Percentiles rank a stretch among this genome's conserved stretches.
phyloP scores from a whole-genome alignment of 2,797 vertebrate species.

The Pogoniulus pusillus region DNA sequence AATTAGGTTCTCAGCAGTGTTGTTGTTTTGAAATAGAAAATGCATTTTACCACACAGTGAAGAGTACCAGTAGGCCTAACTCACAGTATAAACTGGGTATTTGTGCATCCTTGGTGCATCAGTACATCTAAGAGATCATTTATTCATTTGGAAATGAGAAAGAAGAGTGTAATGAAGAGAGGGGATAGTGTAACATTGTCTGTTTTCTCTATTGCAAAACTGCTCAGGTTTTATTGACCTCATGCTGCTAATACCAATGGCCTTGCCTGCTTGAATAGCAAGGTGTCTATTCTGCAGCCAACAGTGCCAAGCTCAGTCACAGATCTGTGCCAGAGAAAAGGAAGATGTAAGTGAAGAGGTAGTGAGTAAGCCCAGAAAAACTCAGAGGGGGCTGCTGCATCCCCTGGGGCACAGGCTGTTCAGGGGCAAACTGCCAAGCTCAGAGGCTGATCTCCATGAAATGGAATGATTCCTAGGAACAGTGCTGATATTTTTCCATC shows the following conservation, averaged over 20 bases:
- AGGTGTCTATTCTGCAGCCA: background rate
- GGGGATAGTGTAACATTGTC: background rate
- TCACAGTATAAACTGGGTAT: background rate
- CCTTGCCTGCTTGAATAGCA: background rate
- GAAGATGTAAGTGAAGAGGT: fast-evolving
- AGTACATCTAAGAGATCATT: background rate
- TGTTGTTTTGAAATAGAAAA: conserved; percentile 31
- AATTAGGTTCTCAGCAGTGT: conserved; percentile 17
- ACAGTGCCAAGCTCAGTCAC: background rate
- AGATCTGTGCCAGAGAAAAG: background rate
- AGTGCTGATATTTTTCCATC: background rate
- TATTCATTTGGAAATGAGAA: conserved; percentile 14
- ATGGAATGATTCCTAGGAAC: background rate
- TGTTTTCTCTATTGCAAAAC: background rate
- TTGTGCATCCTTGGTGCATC: background rate
- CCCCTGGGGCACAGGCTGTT: background rate
- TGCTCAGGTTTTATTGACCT: background rate
- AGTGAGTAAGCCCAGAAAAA: background rate
- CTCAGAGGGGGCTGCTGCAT: background rate
- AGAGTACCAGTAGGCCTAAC: background rate
- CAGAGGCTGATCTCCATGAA: background rate
- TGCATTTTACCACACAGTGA: background rate
- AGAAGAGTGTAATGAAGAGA: background rate
- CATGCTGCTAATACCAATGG: background rate
- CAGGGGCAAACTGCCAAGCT: background rate